Percentiles rank a stretch among this genome's conserved stretches.
These are phyloP conservation scores for Dreissena polymorpha DNA, from an alignment of 1,140 invertebrate genomes.

Conservation along the genomic window DNA sequence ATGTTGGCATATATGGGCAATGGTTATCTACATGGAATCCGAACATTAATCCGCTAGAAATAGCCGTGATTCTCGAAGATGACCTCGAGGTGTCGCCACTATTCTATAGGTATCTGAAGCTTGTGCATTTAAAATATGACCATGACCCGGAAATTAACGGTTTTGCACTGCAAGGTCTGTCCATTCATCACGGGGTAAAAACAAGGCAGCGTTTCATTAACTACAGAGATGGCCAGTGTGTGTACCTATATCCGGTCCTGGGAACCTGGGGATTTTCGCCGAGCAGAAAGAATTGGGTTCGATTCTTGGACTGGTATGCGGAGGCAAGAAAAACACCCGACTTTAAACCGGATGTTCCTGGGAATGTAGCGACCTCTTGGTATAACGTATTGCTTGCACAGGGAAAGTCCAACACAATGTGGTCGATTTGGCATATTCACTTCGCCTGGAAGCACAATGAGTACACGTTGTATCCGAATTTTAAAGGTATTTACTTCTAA, in stretches of 20 bases:
- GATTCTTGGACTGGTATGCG: too few relatives aligned
- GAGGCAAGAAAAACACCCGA: too few relatives aligned
- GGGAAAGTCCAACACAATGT: constrained; percentile 59
- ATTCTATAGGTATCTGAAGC: constrained; percentile 60
- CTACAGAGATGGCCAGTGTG: background rate
- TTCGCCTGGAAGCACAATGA: constrained; percentile 55
- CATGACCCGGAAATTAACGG: constrained; percentile 55
- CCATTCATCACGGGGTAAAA: constrained; percentile 31
- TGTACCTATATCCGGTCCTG: too few relatives aligned
- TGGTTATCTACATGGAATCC: constrained; percentile 65
- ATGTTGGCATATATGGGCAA: constrained; percentile 64
- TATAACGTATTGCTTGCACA: constrained; percentile 50
- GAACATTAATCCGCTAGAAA: constrained; percentile 50
- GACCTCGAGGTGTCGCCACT: constrained; percentile 62
- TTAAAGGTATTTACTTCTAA: constrained; percentile 29
- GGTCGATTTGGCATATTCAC: constrained; percentile 70
- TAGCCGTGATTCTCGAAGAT: constrained; percentile 65
- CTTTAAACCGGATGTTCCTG: constrained; percentile 63
- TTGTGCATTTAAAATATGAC: constrained; percentile 63
- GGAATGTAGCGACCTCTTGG: constrained; percentile 59
- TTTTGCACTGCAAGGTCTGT: constrained; percentile 56
- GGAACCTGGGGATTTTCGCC: too few relatives aligned
- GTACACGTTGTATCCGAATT: too few relatives aligned
- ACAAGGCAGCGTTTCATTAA: background rate
- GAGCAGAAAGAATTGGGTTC: too few relatives aligned